Base-by-base conservation (phyloP, 2,888 invertebrate genomes). In the Stenotaenia linearis region DNA sequence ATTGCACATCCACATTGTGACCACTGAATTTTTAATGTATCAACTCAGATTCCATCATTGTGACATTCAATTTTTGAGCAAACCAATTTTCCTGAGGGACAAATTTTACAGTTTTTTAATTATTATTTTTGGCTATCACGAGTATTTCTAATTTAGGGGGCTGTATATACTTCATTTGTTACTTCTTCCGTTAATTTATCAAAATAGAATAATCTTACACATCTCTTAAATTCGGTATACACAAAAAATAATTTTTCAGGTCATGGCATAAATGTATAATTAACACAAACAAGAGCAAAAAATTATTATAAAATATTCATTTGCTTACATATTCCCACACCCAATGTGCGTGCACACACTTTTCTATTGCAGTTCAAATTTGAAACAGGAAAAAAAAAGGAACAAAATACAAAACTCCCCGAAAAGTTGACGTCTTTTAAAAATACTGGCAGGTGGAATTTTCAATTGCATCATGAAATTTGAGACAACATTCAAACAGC, bases 361-460 rank as follows among this genome's bases (percentile, higher is more conserved):
- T 56, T 56, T 23, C 7, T 56, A 23, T 23, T 56, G 21, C 56
- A 56, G n/a, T 18, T 23, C 21, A 56, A 56, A 56, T 56, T 56
- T 56, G 40, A 56, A 56, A 56, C 56, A 56, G 40, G n/a, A 40
- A 40, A 40, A 40, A 9, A 3, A 37, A 40, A 40, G n/a, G 12
- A 40, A 40, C 37, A 56, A 56, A 56, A 56, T 18, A 56, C 18
- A 23, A 56, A 56, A 56, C 56, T 56, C 56, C 56, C 56, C 56
- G 56, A 56, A 56, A 40, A 40, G 40, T 56, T 56, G n/a, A 56
- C 56, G 56, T 56, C 56, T 56, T 56, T 56, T 56, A 56, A 56
- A 56, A 56, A 56, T 56, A 56, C 56, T 56, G 56, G 56, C 56
- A 56, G 56, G 56, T 56, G 56, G 56, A 56, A 56, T 56, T 56